Base-by-base conservation (phyloP, 1,140 invertebrate genomes). In the Drosophila melanica region DNA sequence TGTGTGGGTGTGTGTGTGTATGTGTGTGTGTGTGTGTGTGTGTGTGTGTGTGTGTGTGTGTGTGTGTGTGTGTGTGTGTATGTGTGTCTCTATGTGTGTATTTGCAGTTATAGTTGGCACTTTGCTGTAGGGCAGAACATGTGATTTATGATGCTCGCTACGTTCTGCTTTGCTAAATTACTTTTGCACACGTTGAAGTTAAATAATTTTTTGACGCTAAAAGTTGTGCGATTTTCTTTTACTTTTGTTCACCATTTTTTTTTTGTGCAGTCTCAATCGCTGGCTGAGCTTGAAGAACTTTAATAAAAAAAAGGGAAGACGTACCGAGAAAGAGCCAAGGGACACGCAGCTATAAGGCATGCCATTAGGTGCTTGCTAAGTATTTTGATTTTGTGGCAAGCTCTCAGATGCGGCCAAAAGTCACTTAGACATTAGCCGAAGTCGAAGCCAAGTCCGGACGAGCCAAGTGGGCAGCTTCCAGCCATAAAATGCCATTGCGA, bases 61-160 rank as follows among this genome's bases (percentile, higher is more conserved):
- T 53, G 5, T 20, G 42, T 37, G 30, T 41, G n/a, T 41, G 12
- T 30, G 14, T 50, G 14, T 60, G 11, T 48, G 3, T 39, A 18
- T 39, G 27, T 45, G 27, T 45, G 62, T 51, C 55, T 50, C 23
- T 63, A 58, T 78, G 80, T 77, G 68, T 66, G 77, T 75, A 77
- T 81, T 51, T 75, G 66, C 85, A 86, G 81, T 85, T 87, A 74
- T 69, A 77, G 72, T 72, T 77, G 77, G 51, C 71, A 69, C 58
- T 69, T 57, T 69, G 51, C 66, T 63, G 65, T 33, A 37, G 65
- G 58, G 68, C 81, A 66, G 58, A 77, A 50, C 77, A 81, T 86
- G 81, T 87, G 82, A 87, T 87, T 87, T 87, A 87, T 87, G 85
- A 87, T 82, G 76, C 71, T 74, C 57, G 53, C 42, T 68, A 63